These are phyloP conservation scores for Coleophora flavipennella DNA, from an alignment of 2,888 invertebrate genomes.

Conservation along the genomic window DNA sequence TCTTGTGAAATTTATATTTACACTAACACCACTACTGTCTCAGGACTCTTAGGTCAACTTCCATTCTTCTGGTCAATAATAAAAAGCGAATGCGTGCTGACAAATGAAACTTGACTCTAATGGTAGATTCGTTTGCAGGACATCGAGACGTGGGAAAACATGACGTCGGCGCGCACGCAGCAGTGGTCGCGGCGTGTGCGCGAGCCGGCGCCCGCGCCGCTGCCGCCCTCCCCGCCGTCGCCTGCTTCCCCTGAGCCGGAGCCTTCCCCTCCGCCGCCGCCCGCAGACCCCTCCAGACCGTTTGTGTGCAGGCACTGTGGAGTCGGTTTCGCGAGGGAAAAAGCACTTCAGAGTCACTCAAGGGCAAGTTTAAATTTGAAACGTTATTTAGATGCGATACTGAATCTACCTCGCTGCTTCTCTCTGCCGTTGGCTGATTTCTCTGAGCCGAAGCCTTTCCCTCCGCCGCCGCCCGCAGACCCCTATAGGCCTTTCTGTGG, in stretches of 20 bases:
- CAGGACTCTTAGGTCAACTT: too few species aligned
- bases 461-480: conserved; percentile 63
- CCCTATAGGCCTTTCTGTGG: conserved; percentile 80
- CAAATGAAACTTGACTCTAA: too few species aligned
- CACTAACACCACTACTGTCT: too few species aligned
- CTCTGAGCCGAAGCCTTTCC: conserved; percentile 23
- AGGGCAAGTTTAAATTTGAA: too few species aligned
- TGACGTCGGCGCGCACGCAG: conserved; percentile 68
- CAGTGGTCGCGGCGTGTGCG: conserved; percentile 55
- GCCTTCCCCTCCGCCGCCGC: conserved; percentile 38
- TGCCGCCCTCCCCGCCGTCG: conserved; percentile 38
- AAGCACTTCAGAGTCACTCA: conserved; percentile 84
- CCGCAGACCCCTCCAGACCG: conserved; percentile 79
- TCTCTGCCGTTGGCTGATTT: conserved; percentile 29
- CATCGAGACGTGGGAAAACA: conserved; percentile 61
- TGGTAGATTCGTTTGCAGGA: conserved; percentile 10
- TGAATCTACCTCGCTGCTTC: conserved; percentile 31
- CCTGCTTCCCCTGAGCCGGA: conserved; percentile 18
- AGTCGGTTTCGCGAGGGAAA: conserved; percentile 85
- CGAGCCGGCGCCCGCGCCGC: conserved; percentile 30
- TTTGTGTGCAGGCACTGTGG: conserved; percentile 81
- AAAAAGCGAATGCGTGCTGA: too few species aligned
- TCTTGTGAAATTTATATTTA: too few species aligned
- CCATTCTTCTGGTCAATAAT: too few species aligned
- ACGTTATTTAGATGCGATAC: too few species aligned